A percentile compares a stretch with the other conserved stretches of the same genome.
phyloP scores from a whole-genome alignment of 2,888 invertebrate genomes.

The Hyalella azteca region DNA sequence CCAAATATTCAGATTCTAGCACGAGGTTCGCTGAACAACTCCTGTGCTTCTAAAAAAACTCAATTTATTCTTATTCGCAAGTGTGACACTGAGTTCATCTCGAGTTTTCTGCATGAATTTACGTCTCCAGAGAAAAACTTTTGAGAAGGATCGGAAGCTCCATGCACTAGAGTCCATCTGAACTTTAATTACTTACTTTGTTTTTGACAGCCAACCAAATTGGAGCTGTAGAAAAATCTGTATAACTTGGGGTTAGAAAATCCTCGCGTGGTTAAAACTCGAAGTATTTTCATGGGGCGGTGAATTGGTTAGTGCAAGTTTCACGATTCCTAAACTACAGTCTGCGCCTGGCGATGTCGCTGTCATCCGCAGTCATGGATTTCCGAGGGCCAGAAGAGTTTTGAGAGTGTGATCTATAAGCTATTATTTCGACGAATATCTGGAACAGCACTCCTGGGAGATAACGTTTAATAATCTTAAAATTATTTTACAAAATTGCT shows the following conservation, averaged over 20 bases:
- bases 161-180: constrained; percentile 1
- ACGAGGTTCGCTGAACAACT: no score
- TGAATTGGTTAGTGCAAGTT: neutral
- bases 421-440: no score
- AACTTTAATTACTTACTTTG: constrained; percentile 25
- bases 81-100: no score
- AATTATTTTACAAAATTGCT: no score
- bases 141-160: neutral
- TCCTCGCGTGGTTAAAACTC: neutral
- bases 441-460: no score
- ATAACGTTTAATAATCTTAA: no score
- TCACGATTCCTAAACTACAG: neutral
- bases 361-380: no score
- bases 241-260: neutral
- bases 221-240: neutral
- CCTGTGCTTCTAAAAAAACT: no score
- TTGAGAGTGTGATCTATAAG: no score
- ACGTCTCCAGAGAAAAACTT: neutral
- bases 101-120: neutral
- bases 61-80: no score
- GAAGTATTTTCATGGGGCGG: neutral
- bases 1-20: no score
- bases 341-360: neutral
- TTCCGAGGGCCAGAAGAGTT: no score
- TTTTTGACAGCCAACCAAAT: constrained; percentile 10